These are phyloP conservation scores for Drosophila emarginata DNA, from an alignment of 2,888 invertebrate species.

Conservation along the genomic window DNA sequence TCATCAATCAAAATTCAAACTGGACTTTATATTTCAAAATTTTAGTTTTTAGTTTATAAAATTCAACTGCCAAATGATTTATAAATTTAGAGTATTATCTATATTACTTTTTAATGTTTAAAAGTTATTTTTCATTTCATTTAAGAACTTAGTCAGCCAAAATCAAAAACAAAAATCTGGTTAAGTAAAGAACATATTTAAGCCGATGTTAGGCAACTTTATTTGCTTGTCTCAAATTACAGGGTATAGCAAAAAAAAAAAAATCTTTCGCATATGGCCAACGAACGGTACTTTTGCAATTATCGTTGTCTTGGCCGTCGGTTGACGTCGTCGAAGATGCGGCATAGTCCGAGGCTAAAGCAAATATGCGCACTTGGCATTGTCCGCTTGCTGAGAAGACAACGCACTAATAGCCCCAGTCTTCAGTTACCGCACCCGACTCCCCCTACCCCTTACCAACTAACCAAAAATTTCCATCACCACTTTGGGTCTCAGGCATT, in stretches of 20 bases:
- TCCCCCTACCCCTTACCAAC: background rate
- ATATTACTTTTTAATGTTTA: too few relatives aligned
- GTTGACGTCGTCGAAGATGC: conserved; percentile 52
- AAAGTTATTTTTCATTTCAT: too few relatives aligned
- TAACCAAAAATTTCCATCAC: conserved; percentile 39
- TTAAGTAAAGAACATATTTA: too few relatives aligned
- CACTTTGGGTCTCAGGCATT: conserved; percentile 54
- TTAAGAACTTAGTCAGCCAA: too few relatives aligned
- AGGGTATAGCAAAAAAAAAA: conserved; percentile 33
- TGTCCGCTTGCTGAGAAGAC: conserved; percentile 56
- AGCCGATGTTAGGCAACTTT: too few relatives aligned
- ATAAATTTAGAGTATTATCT: too few relatives aligned
- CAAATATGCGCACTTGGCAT: conserved; percentile 76
- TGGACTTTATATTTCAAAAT: too few relatives aligned
- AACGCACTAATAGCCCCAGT: conserved; percentile 70
- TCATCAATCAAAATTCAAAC: too few relatives aligned
- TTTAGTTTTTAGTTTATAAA: too few relatives aligned
- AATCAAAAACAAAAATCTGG: too few relatives aligned
- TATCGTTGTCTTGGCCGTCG: conserved; percentile 62
- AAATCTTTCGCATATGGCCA: conserved; percentile 71
- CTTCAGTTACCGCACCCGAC: background rate
- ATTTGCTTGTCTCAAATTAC: background rate
- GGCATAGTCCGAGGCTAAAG: conserved; percentile 47
- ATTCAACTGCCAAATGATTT: too few relatives aligned
- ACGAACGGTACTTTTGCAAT: conserved; percentile 78